Conservation (phyloP, 2,113 vertebrate species). For the Copsychus sechellarum region DNA sequence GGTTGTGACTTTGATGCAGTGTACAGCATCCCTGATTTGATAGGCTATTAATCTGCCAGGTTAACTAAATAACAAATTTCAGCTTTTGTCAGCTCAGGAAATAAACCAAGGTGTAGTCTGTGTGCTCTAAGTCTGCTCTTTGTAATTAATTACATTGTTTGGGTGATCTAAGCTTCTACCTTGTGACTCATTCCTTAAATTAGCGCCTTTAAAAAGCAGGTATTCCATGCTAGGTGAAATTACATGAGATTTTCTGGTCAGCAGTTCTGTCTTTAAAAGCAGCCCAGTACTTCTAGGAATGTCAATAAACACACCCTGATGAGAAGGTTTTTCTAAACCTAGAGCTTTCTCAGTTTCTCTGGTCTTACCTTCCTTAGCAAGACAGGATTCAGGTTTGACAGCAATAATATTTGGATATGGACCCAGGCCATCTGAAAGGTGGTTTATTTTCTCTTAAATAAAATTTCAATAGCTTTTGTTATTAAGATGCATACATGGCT, state of each 20-base stretch:
- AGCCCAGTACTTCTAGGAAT: background rate
- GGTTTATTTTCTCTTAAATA: background rate
- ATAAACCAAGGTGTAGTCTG: background rate
- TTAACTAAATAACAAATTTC: conserved; percentile 3
- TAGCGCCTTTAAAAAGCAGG: background rate
- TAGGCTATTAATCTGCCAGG: conserved; percentile 34
- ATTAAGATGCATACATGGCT: background rate
- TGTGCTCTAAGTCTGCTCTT: background rate
- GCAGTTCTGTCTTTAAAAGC: background rate
- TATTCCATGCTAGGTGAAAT: background rate
- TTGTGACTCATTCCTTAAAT: background rate
- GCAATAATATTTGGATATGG: background rate
- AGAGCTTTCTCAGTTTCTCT: background rate
- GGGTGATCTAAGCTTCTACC: background rate
- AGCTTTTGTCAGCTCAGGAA: background rate
- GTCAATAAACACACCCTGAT: background rate
- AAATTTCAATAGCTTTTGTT: background rate
- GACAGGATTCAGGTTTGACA: background rate
- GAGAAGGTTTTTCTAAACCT: background rate
- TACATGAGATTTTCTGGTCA: background rate
- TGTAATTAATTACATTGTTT: background rate
- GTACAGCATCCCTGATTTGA: background rate
- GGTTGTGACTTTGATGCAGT: conserved; percentile 48
- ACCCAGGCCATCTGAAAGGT: background rate
- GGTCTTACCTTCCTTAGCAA: background rate